These are phyloP conservation scores for Morus bassanus DNA, from an alignment of 2,797 vertebrate species.

Conservation along the genomic window DNA sequence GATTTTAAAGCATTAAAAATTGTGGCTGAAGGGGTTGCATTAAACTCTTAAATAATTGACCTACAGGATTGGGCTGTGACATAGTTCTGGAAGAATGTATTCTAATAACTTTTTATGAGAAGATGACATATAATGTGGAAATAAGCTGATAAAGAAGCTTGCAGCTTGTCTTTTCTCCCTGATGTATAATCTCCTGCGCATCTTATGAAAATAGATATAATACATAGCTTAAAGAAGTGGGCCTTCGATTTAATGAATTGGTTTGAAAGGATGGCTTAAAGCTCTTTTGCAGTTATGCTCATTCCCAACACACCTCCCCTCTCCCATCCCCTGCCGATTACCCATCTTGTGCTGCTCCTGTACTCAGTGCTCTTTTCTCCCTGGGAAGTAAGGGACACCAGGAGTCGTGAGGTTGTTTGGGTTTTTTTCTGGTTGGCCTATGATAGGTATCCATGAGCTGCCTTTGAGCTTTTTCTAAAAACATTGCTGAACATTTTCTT, in stretches of 20 bases:
- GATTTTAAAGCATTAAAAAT: neutral
- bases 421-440: neutral
- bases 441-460: neutral
- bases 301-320: neutral
- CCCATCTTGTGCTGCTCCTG: neutral
- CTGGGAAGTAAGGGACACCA: neutral
- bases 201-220: neutral
- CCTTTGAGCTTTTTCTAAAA: neutral
- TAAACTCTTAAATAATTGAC: neutral
- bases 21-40: neutral
- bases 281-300: neutral
- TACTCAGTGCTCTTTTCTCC: neutral
- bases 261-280: neutral
- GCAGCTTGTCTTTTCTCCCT: neutral
- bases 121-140: neutral
- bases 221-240: neutral
- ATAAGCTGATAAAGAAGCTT: neutral
- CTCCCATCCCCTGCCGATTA: neutral
- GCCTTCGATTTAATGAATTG: neutral
- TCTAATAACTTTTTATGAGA: neutral
- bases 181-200: neutral
- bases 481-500: neutral
- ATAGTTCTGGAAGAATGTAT: neutral
- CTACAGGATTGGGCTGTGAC: neutral
- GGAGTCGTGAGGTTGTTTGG: neutral